Evolutionary conservation across 2,888 invertebrate genomes (phyloP).

Genomic region (Chaetoderma sp.): DNA sequence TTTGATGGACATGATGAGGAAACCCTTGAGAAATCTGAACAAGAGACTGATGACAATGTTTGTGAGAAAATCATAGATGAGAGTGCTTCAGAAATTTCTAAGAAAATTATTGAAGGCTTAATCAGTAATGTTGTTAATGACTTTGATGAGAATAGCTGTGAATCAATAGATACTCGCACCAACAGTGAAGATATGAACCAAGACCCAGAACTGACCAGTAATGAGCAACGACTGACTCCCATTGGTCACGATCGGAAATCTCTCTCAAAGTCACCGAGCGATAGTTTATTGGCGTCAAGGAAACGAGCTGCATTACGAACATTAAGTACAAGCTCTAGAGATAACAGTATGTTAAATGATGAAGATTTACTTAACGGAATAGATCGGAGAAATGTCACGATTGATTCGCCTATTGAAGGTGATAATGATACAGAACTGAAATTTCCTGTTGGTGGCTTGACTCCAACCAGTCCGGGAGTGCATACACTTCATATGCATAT

Average conservation of each 20-base stretch:
- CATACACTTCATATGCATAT: slow-evolving; percentile 87
- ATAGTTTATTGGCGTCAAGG: background rate
- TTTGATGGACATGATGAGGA: slow-evolving; percentile 54
- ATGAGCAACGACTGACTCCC: too few species aligned
- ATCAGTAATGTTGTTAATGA: slow-evolving; percentile 71
- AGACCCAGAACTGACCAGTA: too few species aligned
- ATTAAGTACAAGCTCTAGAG: slow-evolving; percentile 35
- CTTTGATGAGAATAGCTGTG: background rate
- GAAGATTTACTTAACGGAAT: slow-evolving; percentile 52
- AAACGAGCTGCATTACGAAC: slow-evolving; percentile 47
- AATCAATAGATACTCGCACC: too few species aligned
- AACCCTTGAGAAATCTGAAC: background rate
- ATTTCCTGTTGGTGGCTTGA: slow-evolving; percentile 13
- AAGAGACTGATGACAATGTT: slow-evolving; percentile 25
- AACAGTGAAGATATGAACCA: too few species aligned
- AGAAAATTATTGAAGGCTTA: slow-evolving; percentile 70
- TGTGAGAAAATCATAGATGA: slow-evolving; percentile 72
- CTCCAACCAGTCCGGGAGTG: slow-evolving; percentile 68
- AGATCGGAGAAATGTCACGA: slow-evolving; percentile 45
- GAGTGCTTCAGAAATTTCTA: slow-evolving; percentile 69
- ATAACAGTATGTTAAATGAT: slow-evolving; percentile 39
- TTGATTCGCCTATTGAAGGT: slow-evolving; percentile 55
- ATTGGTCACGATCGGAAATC: too few species aligned
- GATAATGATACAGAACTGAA: slow-evolving; percentile 41
- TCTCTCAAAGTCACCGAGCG: background rate